Evolutionary conservation across 2,113 vertebrate species (phyloP).

Genomic region (Pelmatolapia mariae): DNA sequence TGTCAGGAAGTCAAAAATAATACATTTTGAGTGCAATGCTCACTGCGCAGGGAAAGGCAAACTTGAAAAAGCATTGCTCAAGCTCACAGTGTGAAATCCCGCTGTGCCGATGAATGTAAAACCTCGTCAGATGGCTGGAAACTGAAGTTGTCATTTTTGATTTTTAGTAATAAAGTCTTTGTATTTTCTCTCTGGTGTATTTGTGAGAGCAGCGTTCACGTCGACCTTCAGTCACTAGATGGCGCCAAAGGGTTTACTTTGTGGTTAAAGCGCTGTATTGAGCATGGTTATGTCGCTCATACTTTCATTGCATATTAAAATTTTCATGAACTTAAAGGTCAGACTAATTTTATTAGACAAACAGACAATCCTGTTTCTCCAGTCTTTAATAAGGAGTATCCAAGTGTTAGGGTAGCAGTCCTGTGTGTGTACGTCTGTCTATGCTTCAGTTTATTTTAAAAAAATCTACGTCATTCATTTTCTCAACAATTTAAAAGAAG

Average conservation of each 20-base stretch:
- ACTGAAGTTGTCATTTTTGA: background rate
- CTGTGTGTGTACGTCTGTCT: background rate
- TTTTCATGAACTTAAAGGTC: background rate
- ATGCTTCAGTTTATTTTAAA: background rate
- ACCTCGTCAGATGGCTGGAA: background rate
- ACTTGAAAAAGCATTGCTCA: background rate
- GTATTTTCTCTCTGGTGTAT: background rate
- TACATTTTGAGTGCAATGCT: background rate
- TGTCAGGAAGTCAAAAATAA: background rate
- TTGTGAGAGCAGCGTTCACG: background rate
- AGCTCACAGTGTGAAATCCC: background rate
- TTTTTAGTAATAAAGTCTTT: constrained; percentile 2
- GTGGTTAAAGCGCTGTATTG: background rate
- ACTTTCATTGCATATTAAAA: background rate
- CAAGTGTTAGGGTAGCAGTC: background rate
- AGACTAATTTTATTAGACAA: background rate
- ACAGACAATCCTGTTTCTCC: background rate
- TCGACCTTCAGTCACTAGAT: constrained; percentile 20
- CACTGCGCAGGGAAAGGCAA: background rate
- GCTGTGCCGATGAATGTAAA: background rate
- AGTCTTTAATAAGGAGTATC: background rate
- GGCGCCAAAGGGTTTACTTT: constrained; percentile 12
- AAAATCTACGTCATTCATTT: background rate
- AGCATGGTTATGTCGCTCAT: background rate
- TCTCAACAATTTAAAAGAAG: background rate